phyloP scores from a whole-genome alignment of 2,888 invertebrate genomes.

The Megamerina dolium region DNA sequence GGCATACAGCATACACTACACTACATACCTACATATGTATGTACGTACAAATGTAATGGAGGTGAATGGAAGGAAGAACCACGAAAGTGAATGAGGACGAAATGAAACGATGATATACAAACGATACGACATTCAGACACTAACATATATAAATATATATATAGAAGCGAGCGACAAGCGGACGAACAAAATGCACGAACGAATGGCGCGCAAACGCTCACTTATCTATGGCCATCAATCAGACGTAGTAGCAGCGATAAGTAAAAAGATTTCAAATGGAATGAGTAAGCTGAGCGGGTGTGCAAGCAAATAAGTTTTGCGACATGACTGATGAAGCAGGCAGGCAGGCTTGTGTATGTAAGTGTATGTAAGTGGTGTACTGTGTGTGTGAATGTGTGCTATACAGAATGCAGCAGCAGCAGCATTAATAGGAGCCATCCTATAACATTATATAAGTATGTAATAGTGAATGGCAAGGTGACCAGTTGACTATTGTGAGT shows the following conservation, averaged over 20 bases:
- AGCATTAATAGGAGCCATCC: too few relatives aligned
- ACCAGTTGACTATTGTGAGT: too few relatives aligned
- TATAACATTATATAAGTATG: too few relatives aligned
- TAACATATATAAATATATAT: too few relatives aligned
- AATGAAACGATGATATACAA: background rate
- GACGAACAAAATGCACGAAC: slow-evolving; percentile 19
- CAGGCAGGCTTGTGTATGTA: background rate
- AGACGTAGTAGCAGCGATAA: slow-evolving; percentile 49
- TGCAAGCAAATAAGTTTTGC: background rate
- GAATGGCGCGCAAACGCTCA: slow-evolving; percentile 31
- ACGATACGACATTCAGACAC: background rate
- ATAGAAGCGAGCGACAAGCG: slow-evolving; percentile 5
- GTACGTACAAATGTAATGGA: slow-evolving; percentile 9
- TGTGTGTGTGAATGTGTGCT: background rate
- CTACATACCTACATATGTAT: too few relatives aligned
- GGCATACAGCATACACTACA: slow-evolving; percentile 35
- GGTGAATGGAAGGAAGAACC: slow-evolving; percentile 2
- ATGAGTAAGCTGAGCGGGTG: slow-evolving; percentile 22
- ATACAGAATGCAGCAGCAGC: slow-evolving; percentile 3
- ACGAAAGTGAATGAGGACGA: background rate
- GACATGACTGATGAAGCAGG: background rate
- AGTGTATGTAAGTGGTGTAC: slow-evolving; percentile 2
- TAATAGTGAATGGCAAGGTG: too few relatives aligned
- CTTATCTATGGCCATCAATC: slow-evolving; percentile 51
- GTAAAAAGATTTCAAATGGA: slow-evolving; percentile 50